phyloP scores from a whole-genome alignment of 2,888 invertebrate genomes.

The Amblyteles armatorius region DNA sequence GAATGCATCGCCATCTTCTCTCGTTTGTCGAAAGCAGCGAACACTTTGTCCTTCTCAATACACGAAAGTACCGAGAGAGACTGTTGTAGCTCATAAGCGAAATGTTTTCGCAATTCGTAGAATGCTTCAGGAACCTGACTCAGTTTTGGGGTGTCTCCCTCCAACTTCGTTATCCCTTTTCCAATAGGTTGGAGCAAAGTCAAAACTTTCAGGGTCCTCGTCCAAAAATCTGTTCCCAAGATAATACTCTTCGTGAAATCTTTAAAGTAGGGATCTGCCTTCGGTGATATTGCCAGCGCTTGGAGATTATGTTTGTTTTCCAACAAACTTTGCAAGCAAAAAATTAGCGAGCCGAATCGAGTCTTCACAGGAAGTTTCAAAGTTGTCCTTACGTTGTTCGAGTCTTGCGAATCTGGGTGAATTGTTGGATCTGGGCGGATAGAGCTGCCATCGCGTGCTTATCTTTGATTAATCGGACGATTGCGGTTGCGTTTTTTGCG shows the following conservation, averaged over 20 bases:
- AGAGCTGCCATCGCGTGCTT: slow-evolving; percentile 47
- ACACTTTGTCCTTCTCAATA: background rate
- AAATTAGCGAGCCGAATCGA: slow-evolving; percentile 56
- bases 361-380: slow-evolving; percentile 66
- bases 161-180: slow-evolving; percentile 43
- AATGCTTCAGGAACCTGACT: slow-evolving; percentile 46
- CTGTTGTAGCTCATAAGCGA: background rate
- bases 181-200: slow-evolving; percentile 40
- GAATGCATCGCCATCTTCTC: slow-evolving; percentile 44
- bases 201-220: background rate
- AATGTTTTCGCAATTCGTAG: slow-evolving; percentile 34
- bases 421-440: slow-evolving; percentile 61
- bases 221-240: slow-evolving; percentile 44
- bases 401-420: too few relatives aligned
- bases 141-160: slow-evolving; percentile 35
- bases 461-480: slow-evolving; percentile 61
- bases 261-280: background rate
- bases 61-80: background rate
- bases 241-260: slow-evolving; percentile 3
- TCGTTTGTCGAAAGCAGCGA: background rate
- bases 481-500: slow-evolving; percentile 37
- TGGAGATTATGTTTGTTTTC: slow-evolving; percentile 54
- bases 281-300: slow-evolving; percentile 45
- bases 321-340: slow-evolving; percentile 50
- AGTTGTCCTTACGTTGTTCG: slow-evolving; percentile 32